These are phyloP conservation scores for Eupithecia centaureata DNA, from an alignment of 2,888 invertebrate species.

Conservation along the genomic window DNA sequence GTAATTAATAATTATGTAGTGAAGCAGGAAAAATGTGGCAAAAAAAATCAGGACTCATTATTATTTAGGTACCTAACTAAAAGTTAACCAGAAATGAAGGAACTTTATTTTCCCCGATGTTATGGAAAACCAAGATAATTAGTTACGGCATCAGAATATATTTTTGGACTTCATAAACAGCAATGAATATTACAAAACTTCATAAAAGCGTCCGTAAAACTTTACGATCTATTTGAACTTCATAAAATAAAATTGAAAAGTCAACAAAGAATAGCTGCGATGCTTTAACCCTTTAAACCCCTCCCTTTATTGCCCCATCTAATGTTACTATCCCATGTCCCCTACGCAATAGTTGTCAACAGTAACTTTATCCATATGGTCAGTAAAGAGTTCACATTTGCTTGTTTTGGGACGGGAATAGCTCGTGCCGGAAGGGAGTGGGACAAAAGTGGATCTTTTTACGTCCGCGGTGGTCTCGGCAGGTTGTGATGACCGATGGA, in stretches of 20 bases:
- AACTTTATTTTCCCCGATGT: background rate
- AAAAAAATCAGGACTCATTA: too few relatives aligned
- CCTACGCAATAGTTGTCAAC: conserved; percentile 48
- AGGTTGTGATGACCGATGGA: conserved; percentile 48
- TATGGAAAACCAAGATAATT: background rate
- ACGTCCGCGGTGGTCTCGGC: conserved; percentile 61
- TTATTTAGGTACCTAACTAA: too few relatives aligned
- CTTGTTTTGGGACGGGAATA: conserved; percentile 62
- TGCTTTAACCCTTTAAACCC: conserved; percentile 26
- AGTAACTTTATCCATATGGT: conserved; percentile 67
- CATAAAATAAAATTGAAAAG: conserved; percentile 32
- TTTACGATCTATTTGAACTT: conserved; percentile 34
- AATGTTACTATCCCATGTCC: conserved; percentile 26
- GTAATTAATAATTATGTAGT: background rate
- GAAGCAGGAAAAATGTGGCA: too few relatives aligned
- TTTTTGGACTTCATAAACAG: background rate
- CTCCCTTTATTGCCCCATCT: conserved; percentile 20
- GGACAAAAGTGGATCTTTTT: conserved; percentile 71
- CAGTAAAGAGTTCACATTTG: conserved; percentile 59
- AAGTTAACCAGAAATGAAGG: too few relatives aligned
- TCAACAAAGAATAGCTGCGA: conserved; percentile 20
- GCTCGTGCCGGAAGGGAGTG: conserved; percentile 67
- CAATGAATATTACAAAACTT: background rate
- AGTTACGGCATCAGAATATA: background rate
- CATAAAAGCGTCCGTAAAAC: conserved; percentile 14